Evolutionary conservation across 2,888 invertebrate species (phyloP).

Genomic region (Chrysodeixis includens): DNA sequence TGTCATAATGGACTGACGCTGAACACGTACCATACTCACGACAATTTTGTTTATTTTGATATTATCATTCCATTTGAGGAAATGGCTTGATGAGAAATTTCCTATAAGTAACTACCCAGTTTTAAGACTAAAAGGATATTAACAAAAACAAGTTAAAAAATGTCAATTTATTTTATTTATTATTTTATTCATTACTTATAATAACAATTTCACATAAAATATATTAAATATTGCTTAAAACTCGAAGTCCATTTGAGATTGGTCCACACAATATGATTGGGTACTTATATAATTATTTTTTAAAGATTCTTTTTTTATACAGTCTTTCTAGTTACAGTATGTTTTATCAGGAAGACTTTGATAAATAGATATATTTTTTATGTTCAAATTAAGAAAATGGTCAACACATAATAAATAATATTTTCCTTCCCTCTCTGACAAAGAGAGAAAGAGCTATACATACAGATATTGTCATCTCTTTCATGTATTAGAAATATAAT

Average conservation of each 20-base stretch:
- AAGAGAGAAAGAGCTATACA: constrained; percentile 1
- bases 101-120: no score
- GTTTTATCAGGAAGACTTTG: constrained; percentile 39
- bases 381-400: no score
- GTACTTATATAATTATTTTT: neutral
- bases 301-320: constrained; percentile 4
- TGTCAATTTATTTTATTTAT: constrained; percentile 35
- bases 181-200: constrained; percentile 40
- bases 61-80: no score
- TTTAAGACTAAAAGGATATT: no score
- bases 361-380: neutral
- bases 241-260: constrained; percentile 35
- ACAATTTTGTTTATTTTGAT: no score
- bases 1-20: no score
- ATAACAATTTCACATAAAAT: constrained; percentile 40
- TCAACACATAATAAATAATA: neutral
- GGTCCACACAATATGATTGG: constrained; percentile 29
- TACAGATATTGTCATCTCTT: neutral
- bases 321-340: constrained; percentile 39
- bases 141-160: neutral
- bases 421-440: neutral
- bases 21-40: no score
- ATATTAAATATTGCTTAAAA: constrained; percentile 51
- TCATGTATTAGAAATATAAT: constrained; percentile 22
- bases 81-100: no score